phyloP scores from a whole-genome alignment of 1,140 invertebrate species.

The Megalonaias nervosa region DNA sequence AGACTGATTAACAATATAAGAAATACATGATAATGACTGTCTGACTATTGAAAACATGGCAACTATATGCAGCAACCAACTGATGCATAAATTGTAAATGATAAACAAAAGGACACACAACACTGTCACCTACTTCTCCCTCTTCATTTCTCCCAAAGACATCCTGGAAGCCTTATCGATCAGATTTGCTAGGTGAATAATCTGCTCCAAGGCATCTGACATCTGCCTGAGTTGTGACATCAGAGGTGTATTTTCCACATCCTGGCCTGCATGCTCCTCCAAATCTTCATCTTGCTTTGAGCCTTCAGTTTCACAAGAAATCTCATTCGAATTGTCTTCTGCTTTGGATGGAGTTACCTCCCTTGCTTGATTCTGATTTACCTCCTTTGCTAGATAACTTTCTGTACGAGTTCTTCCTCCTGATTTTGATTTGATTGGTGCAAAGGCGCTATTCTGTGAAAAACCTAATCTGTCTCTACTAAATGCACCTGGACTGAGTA shows the following conservation, averaged over 20 bases:
- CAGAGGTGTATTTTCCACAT: no score
- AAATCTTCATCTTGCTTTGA: background rate
- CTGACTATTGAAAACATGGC: no score
- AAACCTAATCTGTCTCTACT: conserved; percentile 24
- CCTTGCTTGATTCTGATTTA: background rate
- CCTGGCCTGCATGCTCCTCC: background rate
- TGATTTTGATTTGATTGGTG: conserved; percentile 7
- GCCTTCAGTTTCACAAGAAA: background rate
- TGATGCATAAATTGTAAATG: no score
- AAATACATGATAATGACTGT: no score
- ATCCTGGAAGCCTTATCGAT: conserved; percentile 37
- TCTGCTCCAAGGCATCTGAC: conserved; percentile 33
- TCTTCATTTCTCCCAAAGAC: no score
- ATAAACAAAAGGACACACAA: no score
- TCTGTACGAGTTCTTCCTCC: background rate
- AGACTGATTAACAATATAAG: no score
- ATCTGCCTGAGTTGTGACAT: background rate
- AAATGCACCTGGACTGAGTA: conserved; percentile 10
- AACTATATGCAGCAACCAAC: no score
- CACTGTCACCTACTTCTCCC: no score
- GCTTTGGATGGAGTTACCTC: background rate
- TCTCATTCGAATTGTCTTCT: background rate
- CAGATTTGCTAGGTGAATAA: conserved; percentile 32
- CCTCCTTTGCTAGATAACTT: background rate
- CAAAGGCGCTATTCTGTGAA: conserved; percentile 31